A percentile compares a stretch with the other conserved stretches of the same genome.
Conservation (phyloP, 2,113 vertebrate genomes). For the Corythornis cristatus region DNA sequence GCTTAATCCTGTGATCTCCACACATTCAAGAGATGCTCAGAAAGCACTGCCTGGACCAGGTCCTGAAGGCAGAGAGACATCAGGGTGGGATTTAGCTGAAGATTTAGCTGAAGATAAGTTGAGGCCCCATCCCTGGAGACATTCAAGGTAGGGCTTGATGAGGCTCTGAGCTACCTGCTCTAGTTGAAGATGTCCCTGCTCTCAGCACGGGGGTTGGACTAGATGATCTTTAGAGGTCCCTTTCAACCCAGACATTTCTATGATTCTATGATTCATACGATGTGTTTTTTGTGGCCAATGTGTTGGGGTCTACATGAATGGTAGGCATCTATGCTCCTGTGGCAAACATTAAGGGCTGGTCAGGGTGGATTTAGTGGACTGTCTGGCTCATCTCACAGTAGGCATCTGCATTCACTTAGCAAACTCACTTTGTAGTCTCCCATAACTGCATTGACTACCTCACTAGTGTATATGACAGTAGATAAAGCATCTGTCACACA, state of each 20-base stretch:
- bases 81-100: neutral
- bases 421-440: neutral
- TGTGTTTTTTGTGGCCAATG: neutral
- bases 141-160: no score
- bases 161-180: no score
- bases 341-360: neutral
- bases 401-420: neutral
- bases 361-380: neutral
- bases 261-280: neutral
- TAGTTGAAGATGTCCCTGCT: no score
- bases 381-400: neutral
- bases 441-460: neutral
- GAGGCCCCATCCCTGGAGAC: no score
- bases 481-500: neutral
- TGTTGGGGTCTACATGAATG: fast-evolving
- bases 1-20: neutral
- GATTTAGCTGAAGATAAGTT: neutral
- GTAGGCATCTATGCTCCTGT: neutral
- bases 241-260: no score
- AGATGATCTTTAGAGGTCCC: no score
- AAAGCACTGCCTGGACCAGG: neutral
- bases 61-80: neutral
- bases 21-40: neutral
- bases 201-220: no score
- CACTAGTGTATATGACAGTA: neutral